Evolutionary conservation across 1,140 invertebrate species (phyloP).

Genomic region (Aricia agestis): DNA sequence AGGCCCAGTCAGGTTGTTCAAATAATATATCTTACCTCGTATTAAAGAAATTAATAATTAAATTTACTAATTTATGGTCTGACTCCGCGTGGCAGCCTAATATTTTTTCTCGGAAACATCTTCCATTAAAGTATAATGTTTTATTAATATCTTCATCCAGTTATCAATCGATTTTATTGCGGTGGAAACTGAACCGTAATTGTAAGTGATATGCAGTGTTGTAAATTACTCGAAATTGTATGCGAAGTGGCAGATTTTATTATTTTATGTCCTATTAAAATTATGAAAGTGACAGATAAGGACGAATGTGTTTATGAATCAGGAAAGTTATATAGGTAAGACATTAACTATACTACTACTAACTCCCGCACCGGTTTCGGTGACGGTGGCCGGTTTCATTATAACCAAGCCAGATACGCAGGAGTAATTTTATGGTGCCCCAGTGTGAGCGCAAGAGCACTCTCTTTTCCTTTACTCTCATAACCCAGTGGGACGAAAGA

Average conservation of each 20-base stretch:
- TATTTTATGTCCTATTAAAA: background rate
- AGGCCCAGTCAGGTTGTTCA: conserved; percentile 64
- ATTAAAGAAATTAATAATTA: conserved; percentile 72
- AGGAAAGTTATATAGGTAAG: background rate
- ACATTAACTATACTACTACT: too few species aligned
- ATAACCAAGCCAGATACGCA: too few species aligned
- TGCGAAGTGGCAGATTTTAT: conserved; percentile 1
- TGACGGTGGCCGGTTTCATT: too few species aligned
- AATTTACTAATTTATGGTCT: conserved; percentile 62
- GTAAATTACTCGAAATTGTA: conserved; percentile 12
- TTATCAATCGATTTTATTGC: conserved; percentile 24
- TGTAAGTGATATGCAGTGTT: background rate
- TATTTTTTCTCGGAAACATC: conserved; percentile 43
- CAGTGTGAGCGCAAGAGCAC: too few species aligned
- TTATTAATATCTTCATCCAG: conserved; percentile 32
- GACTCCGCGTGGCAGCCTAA: conserved; percentile 39
- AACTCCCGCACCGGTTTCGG: too few species aligned
- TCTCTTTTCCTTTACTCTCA: too few species aligned
- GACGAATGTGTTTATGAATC: conserved; percentile 22
- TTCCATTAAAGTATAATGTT: conserved; percentile 34
- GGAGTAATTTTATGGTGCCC: too few species aligned
- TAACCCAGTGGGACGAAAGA: too few species aligned
- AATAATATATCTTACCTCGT: conserved; percentile 70
- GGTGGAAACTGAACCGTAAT: background rate
- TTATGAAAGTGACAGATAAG: conserved; percentile 2